These are phyloP conservation scores for Autographa pulchrina DNA, from an alignment of 2,888 invertebrate species.

Conservation along the genomic window DNA sequence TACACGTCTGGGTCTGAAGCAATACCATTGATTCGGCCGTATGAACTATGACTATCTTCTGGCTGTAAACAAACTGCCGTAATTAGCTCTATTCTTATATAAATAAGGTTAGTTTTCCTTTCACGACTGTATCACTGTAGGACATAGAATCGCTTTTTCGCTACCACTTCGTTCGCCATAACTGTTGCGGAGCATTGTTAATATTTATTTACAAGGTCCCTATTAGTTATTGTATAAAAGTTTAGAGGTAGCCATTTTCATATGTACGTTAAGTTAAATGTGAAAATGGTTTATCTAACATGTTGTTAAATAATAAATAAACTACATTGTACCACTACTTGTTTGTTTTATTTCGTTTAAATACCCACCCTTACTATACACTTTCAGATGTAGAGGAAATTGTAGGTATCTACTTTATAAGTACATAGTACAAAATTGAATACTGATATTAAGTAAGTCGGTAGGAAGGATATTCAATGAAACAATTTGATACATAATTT, in stretches of 20 bases:
- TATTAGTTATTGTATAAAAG: slow-evolving; percentile 87
- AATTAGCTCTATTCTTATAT: slow-evolving; percentile 57
- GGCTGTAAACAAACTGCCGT: slow-evolving; percentile 69
- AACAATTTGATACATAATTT: background rate
- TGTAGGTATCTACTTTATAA: background rate
- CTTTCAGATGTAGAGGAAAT: background rate
- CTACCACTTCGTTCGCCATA: slow-evolving; percentile 70
- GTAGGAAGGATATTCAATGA: background rate
- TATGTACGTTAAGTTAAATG: slow-evolving; percentile 76
- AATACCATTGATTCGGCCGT: slow-evolving; percentile 57
- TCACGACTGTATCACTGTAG: slow-evolving; percentile 71
- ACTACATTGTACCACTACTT: slow-evolving; percentile 92
- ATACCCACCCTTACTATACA: background rate
- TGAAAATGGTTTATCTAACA: slow-evolving; percentile 89
- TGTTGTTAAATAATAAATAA: slow-evolving; percentile 91
- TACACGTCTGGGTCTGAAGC: background rate
- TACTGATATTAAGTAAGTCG: too few relatives aligned
- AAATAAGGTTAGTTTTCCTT: slow-evolving; percentile 65
- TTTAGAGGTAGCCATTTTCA: slow-evolving; percentile 89
- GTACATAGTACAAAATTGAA: too few relatives aligned
- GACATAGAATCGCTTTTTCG: slow-evolving; percentile 78
- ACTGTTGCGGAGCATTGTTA: slow-evolving; percentile 83
- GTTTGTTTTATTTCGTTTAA: slow-evolving; percentile 56
- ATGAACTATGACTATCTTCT: slow-evolving; percentile 60
- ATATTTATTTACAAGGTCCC: slow-evolving; percentile 80